Evolutionary conservation across 2,888 invertebrate genomes (phyloP).

Genomic region (Dryadula phaetusa): DNA sequence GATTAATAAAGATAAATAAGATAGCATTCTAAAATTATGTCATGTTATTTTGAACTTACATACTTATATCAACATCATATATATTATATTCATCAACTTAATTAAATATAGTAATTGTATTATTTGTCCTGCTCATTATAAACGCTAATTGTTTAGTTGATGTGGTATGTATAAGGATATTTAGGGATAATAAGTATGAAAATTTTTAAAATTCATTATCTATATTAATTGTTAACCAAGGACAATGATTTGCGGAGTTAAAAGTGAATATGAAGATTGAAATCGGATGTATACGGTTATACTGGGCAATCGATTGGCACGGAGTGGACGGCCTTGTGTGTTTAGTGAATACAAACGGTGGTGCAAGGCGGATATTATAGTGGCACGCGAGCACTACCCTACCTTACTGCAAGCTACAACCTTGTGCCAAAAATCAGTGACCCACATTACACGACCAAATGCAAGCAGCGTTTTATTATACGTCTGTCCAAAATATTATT

Average conservation of each 20-base stretch:
- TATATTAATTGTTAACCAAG: conserved; percentile 8
- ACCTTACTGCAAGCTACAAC: conserved; percentile 67
- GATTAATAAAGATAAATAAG: no score
- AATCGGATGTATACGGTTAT: conserved; percentile 72
- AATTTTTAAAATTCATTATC: conserved; percentile 9
- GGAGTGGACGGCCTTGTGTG: conserved; percentile 68
- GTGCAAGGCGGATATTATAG: conserved; percentile 75
- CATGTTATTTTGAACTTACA: no score
- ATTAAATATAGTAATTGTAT: no score
- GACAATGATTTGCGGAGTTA: conserved; percentile 11
- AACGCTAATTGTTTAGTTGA: background rate
- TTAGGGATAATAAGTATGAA: conserved; percentile 1
- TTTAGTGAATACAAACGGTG: conserved; percentile 68
- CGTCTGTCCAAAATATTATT: conserved; percentile 50
- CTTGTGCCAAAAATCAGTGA: conserved; percentile 81
- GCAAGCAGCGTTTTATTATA: conserved; percentile 72
- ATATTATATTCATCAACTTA: no score
- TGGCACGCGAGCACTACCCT: conserved; percentile 63
- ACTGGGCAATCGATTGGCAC: conserved; percentile 70
- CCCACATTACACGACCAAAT: conserved; percentile 79
- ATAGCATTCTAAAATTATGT: no score
- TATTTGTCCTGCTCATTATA: background rate
- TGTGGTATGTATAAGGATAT: background rate
- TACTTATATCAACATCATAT: no score
- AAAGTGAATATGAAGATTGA: conserved; percentile 37